These are phyloP conservation scores for Neuroscelio doddi DNA, from an alignment of 2,888 invertebrate genomes.

Conservation along the genomic window DNA sequence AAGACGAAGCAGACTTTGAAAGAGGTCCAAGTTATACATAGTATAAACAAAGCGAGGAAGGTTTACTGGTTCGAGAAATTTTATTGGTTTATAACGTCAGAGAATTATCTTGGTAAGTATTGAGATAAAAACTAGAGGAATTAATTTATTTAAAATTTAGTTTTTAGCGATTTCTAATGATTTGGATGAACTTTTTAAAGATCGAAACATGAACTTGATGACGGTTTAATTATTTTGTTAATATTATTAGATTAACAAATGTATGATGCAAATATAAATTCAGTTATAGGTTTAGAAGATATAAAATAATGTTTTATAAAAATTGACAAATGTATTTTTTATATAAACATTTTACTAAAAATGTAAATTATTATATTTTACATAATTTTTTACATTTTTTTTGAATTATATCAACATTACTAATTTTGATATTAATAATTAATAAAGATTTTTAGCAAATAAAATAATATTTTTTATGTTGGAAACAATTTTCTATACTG, in stretches of 20 bases:
- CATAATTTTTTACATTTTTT: too few species aligned
- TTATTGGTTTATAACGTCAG: slow-evolving; percentile 98
- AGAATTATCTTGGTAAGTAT: slow-evolving; percentile 84
- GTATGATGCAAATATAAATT: too few species aligned
- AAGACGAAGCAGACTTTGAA: slow-evolving; percentile 95
- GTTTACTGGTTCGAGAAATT: slow-evolving; percentile 99
- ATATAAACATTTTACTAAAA: too few species aligned
- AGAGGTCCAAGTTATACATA: slow-evolving; percentile 92
- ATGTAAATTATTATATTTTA: too few species aligned
- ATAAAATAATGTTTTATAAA: too few species aligned
- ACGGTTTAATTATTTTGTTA: too few species aligned
- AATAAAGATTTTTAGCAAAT: neutral
- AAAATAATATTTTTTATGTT: slow-evolving; percentile 4
- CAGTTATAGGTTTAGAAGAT: too few species aligned
- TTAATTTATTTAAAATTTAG: slow-evolving; percentile 1
- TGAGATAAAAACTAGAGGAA: neutral
- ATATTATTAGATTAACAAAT: too few species aligned
- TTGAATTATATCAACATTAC: neutral
- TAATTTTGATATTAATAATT: neutral
- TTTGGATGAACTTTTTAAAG: too few species aligned
- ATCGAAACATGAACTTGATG: too few species aligned
- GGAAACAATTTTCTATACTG: slow-evolving; percentile 8
- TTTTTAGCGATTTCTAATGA: neutral
- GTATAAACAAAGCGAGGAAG: slow-evolving; percentile 94
- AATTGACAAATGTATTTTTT: too few species aligned